Percentiles rank a stretch among this genome's conserved stretches.
These are phyloP conservation scores for Anguilla megastoma DNA, from an alignment of 2,797 vertebrate species.

Conservation along the genomic window DNA sequence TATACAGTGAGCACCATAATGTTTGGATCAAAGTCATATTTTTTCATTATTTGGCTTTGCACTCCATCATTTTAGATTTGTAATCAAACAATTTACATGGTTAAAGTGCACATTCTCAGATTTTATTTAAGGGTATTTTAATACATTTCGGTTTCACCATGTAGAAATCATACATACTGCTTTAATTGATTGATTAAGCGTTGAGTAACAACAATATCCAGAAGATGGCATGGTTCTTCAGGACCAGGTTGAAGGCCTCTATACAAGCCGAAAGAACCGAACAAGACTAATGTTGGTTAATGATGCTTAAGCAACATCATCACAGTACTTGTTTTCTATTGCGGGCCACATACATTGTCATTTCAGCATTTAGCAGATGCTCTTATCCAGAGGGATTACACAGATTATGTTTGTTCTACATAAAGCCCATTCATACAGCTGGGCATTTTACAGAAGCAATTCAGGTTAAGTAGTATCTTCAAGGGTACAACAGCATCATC, in stretches of 20 bases:
- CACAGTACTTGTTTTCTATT: not conserved
- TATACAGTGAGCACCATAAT: too few relatives aligned
- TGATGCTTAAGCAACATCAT: not conserved
- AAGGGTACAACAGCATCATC: not conserved
- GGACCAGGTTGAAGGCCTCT: not conserved
- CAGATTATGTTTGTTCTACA: not conserved
- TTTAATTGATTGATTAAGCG: not conserved
- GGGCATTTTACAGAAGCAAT: not conserved
- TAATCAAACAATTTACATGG: too few relatives aligned
- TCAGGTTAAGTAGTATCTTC: not conserved
- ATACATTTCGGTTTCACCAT: too few relatives aligned
- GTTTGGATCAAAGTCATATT: too few relatives aligned
- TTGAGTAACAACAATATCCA: not conserved
- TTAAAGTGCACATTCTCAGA: too few relatives aligned
- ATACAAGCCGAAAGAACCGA: not conserved
- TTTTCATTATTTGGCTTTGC: too few relatives aligned
- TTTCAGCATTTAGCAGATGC: conserved; percentile 1
- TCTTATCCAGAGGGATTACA: not conserved
- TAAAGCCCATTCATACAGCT: not conserved
- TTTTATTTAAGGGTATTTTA: too few relatives aligned
- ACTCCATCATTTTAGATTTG: too few relatives aligned
- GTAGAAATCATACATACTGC: too few relatives aligned
- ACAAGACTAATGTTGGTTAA: not conserved
- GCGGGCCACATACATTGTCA: not conserved
- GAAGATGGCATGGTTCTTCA: not conserved